Evolutionary conservation across 2,888 invertebrate genomes (phyloP).

Genomic region (Drosophila niveifrons): DNA sequence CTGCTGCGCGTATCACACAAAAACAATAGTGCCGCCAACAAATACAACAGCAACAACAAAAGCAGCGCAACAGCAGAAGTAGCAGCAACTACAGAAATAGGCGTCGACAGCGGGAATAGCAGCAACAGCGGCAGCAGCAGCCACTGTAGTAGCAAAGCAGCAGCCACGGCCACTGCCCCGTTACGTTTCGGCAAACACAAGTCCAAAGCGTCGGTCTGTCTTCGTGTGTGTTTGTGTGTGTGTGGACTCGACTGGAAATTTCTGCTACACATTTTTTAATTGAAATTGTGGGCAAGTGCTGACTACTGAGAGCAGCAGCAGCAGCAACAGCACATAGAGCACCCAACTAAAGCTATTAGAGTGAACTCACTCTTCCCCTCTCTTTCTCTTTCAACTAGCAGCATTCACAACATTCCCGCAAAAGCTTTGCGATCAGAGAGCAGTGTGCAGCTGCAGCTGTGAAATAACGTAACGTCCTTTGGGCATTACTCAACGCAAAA

Average conservation of each 20-base stretch:
- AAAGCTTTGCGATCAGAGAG: conserved; percentile 8
- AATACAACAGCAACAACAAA: conserved; percentile 18
- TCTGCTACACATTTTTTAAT: conserved; percentile 71
- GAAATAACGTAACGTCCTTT: conserved; percentile 19
- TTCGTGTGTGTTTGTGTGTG: conserved; percentile 44
- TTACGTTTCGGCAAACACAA: conserved; percentile 77
- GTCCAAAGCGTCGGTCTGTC: conserved; percentile 53
- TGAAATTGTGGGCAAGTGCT: conserved; percentile 60
- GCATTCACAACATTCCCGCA: conserved; percentile 3
- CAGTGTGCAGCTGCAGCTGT: conserved; percentile 13
- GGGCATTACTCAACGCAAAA: conserved; percentile 11
- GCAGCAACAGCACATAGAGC: conserved; percentile 23
- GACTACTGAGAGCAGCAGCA: conserved; percentile 10
- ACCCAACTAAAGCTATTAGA: conserved; percentile 15
- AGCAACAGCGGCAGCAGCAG: conserved; percentile 26
- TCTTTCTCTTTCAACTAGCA: neutral
- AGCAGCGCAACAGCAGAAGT: conserved; percentile 16
- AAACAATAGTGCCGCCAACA: conserved; percentile 73
- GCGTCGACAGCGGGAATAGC: conserved; percentile 62
- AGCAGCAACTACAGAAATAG: conserved; percentile 34
- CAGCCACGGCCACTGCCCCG: conserved; percentile 78
- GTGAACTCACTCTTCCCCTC: neutral
- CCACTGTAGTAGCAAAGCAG: conserved; percentile 28
- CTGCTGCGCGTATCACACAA: conserved; percentile 74
- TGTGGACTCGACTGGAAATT: conserved; percentile 74